phyloP scores from a whole-genome alignment of 2,113 vertebrate genomes.

The Pseudorectes ferrugineus region DNA sequence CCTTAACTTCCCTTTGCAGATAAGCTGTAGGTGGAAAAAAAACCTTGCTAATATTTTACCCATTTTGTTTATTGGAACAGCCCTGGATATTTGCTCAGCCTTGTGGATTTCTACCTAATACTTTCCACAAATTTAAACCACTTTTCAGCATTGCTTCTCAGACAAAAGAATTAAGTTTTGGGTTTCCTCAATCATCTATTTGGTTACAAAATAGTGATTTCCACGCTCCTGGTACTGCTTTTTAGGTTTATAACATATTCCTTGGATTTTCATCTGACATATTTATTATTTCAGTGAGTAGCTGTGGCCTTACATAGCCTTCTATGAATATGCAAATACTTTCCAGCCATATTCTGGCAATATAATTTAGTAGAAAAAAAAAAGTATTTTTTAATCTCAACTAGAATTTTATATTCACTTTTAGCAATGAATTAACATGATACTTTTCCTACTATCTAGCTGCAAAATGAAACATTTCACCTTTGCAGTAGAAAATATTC shows the following conservation, averaged over 20 bases:
- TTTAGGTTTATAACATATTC: not conserved
- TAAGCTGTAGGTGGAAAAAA: not conserved
- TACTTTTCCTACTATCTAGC: not conserved
- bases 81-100: not conserved
- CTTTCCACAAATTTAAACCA: not conserved
- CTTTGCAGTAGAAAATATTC: not conserved
- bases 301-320: not conserved
- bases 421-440: not conserved
- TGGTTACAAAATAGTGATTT: not conserved
- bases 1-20: not conserved
- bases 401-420: not conserved
- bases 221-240: not conserved
- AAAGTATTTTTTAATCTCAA: not conserved
- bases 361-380: constrained; percentile 10
- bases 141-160: not conserved
- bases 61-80: not conserved
- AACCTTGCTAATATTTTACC: not conserved
- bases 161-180: not conserved
- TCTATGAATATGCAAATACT: not conserved
- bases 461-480: not conserved
- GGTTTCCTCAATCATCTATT: not conserved
- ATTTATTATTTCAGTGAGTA: constrained; percentile 10
- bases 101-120: not conserved
- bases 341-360: not conserved
- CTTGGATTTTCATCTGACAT: constrained; percentile 28